Base-by-base conservation (phyloP, 92 coral and sea anemone species). In the Phymanthus crucifer region DNA sequence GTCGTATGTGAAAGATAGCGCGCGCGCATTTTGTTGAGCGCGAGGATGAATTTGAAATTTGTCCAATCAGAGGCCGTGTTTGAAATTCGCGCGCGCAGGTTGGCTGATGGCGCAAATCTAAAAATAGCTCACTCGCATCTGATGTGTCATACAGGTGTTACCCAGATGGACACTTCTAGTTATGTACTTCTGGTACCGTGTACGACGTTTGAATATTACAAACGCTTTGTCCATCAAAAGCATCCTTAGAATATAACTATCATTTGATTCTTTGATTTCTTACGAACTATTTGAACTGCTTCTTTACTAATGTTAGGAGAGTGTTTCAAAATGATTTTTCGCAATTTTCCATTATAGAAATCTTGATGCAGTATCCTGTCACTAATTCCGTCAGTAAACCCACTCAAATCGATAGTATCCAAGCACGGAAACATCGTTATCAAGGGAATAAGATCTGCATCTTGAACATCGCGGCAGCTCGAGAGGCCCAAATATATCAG, bases 401-500 rank as follows among this genome's bases (percentile, higher is more conserved):
- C 43, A 76, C 80, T 76, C 21, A 76, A 34, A 76, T 76, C 80
- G 11, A 76, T 33, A 4, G 43, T 48, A 0, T 48, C 11, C 11
- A 76, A 33, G 16, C 43, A 76, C 16, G 80, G 71, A 40, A 76
- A 76, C 18, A 32, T n/a, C 3, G 40, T 10, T 29, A 48, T 33
- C 5, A 76, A 65, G 32, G 23, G n/a, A 29, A 5, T 56, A 21
- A 76, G 36, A 32, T 48, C 57, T 11, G 11, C 35, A 35, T 76
- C 80, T 16, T 18, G 32, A 17, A 76, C 12, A 17, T 32, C 47
- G 18, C 10, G 5, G 34, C 80, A 76, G 70, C 56, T 52, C 14
- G 69, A 76, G 1, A 76, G 48, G 19, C 80, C 80, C 1, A 76
- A 32, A 19, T 76, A 76, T 27, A 31, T 29, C 23, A 76, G 47